Conservation (phyloP, 2,888 invertebrate species). For the Lasiommata megera region DNA sequence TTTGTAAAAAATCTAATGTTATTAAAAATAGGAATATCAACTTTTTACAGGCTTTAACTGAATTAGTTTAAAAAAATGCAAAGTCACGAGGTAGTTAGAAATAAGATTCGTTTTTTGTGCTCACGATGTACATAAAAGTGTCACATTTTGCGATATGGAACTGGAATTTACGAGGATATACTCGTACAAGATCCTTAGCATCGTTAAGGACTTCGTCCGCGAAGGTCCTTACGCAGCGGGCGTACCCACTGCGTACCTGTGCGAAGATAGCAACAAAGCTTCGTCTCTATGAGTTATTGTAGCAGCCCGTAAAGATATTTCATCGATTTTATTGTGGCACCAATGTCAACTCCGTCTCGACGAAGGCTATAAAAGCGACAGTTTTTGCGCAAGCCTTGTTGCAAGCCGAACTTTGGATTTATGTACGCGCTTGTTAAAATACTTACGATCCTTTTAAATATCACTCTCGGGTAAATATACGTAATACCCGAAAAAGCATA, state of each 20-base stretch:
- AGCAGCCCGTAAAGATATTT: constrained; percentile 71
- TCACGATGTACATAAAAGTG: too few species aligned
- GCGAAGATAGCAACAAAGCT: constrained; percentile 36
- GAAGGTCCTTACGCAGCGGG: constrained; percentile 48
- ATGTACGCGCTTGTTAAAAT: background rate
- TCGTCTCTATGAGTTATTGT: constrained; percentile 61
- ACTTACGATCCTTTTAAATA: background rate
- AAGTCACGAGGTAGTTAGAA: too few species aligned
- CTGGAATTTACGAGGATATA: too few species aligned
- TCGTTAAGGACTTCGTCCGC: background rate
- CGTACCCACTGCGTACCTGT: constrained; percentile 72
- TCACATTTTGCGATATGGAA: too few species aligned
- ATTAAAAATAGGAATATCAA: too few species aligned
- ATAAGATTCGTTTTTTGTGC: too few species aligned
- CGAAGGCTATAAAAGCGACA: constrained; percentile 59
- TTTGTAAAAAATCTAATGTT: too few species aligned
- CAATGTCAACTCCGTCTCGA: constrained; percentile 77
- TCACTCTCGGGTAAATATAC: too few species aligned
- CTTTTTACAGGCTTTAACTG: too few species aligned
- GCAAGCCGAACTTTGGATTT: constrained; percentile 13
- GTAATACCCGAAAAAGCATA: too few species aligned
- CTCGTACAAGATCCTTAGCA: too few species aligned
- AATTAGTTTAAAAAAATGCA: too few species aligned
- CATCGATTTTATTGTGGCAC: constrained; percentile 81
- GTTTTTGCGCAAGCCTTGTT: constrained; percentile 28